Percentiles rank a stretch among this genome's conserved stretches.
phyloP scores from a whole-genome alignment of 2,797 vertebrate species.

The Orestias chungarensis region DNA sequence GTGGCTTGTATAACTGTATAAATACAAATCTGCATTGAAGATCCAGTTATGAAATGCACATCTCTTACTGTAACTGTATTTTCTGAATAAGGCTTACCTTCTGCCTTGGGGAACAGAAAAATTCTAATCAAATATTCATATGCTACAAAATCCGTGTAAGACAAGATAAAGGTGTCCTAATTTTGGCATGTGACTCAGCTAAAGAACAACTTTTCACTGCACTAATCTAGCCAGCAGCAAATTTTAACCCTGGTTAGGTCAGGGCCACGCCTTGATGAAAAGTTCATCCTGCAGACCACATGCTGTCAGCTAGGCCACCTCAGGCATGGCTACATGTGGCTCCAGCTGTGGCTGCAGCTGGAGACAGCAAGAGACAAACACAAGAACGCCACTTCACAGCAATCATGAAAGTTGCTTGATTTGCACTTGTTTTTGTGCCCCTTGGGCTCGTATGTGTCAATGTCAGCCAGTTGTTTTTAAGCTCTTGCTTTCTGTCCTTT shows the following conservation, averaged over 20 bases:
- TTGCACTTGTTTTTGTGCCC: conserved; percentile 4
- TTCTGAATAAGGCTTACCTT: not conserved
- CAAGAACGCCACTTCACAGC: conserved; percentile 31
- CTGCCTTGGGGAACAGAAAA: not conserved
- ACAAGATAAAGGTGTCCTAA: not conserved
- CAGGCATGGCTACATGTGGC: conserved; percentile 10
- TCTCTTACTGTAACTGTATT: no score
- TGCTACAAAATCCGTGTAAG: not conserved
- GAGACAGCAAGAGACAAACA: conserved; percentile 24
- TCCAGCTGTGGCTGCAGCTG: conserved; percentile 14
- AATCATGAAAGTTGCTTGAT: conserved; percentile 3
- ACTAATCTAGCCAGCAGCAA: conserved; percentile 30
- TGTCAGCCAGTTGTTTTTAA: conserved; percentile 4
- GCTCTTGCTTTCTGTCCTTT: not conserved
- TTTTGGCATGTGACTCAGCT: conserved; percentile 24
- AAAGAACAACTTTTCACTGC: conserved; percentile 28
- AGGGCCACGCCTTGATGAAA: conserved; percentile 40
- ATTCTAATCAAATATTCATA: conserved; percentile 5
- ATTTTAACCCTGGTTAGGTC: conserved; percentile 49
- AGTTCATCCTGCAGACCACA: conserved; percentile 49
- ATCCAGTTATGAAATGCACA: no score
- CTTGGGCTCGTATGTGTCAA: conserved; percentile 2
- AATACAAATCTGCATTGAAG: no score
- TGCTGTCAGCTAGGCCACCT: conserved; percentile 9
- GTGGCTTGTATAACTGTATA: no score